Evolutionary conservation across 1,140 invertebrate genomes (phyloP), one percentile per base, ranked within the genome.

Genomic region (Metopolophium dirhodum): DNA sequence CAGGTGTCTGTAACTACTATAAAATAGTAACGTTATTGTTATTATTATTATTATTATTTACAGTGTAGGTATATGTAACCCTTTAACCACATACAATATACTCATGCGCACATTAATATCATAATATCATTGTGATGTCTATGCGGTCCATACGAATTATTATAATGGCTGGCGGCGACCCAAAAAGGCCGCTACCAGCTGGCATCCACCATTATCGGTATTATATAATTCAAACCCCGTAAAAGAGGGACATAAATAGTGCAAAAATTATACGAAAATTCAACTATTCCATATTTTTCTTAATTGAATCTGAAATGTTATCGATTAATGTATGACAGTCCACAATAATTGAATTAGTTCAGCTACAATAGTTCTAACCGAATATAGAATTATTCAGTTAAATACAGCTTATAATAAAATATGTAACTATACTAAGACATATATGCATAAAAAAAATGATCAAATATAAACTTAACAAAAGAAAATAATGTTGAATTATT

Each of bases 121-220:
- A 37, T 57, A 92, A 92, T 92, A 92, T 83, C 47, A 51, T 82
- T 83, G 57, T 26, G 37, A 68, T 83, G 68, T 91, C 18, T 91
- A 41, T 68, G 57, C 22, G 90, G 89, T 47, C 68, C 45, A 49
- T 92, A 51, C 61, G 90, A 82, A 92, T 92, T 92, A 83, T 92
- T 92, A 82, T 92, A 92, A 92, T 37, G 45, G 47, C 68, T 83
- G 90, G 90, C n/a, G 20, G 20, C 0, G 22, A 82, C 41, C 90
- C 90, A 51, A 92, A 91, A 92, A 35, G n/a, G 61, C 14, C 9
- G 45, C 90, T 14, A 92, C 68, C 90, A 83, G 68, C 90, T 92
- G 77, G 41, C 57, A n/a, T 68, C 11, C 23, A 7, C 37, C 37
- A 90, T 45, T 61, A 90, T 90, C 54, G 1, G 57, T 61, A 45